These are phyloP conservation scores for Balanococcus diminutus DNA, from an alignment of 2,888 invertebrate genomes.

Conservation along the genomic window DNA sequence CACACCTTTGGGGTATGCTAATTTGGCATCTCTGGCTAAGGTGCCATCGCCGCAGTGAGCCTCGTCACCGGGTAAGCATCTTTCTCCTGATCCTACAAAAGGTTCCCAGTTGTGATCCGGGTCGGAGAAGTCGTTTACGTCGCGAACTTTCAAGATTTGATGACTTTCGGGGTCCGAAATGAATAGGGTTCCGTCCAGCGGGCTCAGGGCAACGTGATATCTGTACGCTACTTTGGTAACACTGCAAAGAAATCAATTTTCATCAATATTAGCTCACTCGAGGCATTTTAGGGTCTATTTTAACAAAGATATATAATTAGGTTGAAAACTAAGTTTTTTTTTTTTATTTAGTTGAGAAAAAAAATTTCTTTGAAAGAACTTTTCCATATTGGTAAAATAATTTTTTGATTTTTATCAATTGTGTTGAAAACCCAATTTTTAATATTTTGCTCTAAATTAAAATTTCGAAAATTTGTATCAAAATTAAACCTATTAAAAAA, in stretches of 20 bases:
- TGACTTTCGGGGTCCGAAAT: constrained; percentile 96
- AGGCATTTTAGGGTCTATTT: too few species aligned
- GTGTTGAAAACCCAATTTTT: too few species aligned
- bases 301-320: too few species aligned
- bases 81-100: constrained; percentile 87
- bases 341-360: too few species aligned
- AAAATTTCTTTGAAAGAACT: too few species aligned
- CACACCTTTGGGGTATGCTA: constrained; percentile 93
- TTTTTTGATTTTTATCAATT: too few species aligned
- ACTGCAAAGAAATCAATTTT: constrained; percentile 63
- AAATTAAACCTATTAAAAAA: too few species aligned
- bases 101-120: constrained; percentile 94
- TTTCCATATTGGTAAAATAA: too few species aligned
- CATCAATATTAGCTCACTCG: neutral
- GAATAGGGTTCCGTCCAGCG: constrained; percentile 89
- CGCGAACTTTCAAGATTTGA: constrained; percentile 86
- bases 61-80: constrained; percentile 91
- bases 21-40: constrained; percentile 86
- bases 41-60: constrained; percentile 97
- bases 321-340: too few species aligned
- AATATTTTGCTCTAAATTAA: too few species aligned
- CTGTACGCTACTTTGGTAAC: constrained; percentile 93
- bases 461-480: too few species aligned
- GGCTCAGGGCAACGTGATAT: constrained; percentile 95
- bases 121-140: constrained; percentile 80